These are phyloP conservation scores for Martes martes DNA, from an alignment of 2,113 vertebrate genomes.

Conservation along the genomic window DNA sequence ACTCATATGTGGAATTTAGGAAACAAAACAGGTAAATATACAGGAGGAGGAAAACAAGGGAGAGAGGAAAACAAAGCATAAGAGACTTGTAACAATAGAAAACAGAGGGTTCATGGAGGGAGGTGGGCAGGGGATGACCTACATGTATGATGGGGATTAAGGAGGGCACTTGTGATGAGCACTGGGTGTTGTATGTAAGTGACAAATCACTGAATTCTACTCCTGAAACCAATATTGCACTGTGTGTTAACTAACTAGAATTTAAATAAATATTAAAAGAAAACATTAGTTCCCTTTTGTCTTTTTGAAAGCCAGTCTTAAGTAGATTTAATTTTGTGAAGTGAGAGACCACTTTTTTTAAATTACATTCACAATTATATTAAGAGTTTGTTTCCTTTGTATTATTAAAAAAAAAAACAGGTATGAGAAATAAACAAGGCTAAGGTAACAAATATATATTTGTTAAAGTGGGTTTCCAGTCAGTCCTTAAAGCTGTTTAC, in stretches of 20 bases:
- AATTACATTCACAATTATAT: neutral
- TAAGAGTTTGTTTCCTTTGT: conserved; percentile 42
- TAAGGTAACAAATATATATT: conserved; percentile 57
- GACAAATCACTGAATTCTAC: neutral
- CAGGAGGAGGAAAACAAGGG: neutral
- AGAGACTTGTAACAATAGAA: neutral
- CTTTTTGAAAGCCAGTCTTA: neutral
- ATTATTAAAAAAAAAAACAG: neutral
- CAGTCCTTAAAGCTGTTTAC: conserved; percentile 67
- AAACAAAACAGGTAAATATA: neutral
- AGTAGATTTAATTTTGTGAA: neutral
- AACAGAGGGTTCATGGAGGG: neutral
- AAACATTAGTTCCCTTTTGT: neutral
- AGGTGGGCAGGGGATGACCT: neutral
- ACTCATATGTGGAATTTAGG: neutral
- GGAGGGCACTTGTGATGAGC: neutral
- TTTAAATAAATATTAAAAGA: neutral
- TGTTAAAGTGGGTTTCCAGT: conserved; percentile 59
- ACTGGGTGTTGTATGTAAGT: neutral
- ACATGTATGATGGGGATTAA: neutral
- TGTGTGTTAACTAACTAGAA: neutral
- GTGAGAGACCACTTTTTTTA: neutral
- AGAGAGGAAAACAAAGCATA: neutral
- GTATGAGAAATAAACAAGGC: neutral
- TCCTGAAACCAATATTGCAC: neutral